These are phyloP conservation scores for Drosophila willistoni DNA, from an alignment of 1,140 invertebrate species.

Conservation along the genomic window DNA sequence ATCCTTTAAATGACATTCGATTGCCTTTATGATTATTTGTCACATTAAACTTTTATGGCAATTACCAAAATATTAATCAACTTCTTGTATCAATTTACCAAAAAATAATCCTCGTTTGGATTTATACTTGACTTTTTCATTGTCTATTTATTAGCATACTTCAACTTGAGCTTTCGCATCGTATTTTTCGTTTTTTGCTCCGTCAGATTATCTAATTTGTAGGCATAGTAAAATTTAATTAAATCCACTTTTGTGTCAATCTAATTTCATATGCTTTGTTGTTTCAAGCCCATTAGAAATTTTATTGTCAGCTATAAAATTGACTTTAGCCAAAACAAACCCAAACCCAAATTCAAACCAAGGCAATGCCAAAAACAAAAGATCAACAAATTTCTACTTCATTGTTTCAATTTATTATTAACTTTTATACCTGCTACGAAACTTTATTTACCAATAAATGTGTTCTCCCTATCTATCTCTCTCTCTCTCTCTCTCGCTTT, in stretches of 20 bases:
- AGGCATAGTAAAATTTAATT: slow-evolving; percentile 59
- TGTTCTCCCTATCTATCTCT: background rate
- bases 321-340: slow-evolving; percentile 44
- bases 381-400: slow-evolving; percentile 66
- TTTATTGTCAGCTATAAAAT: slow-evolving; percentile 69
- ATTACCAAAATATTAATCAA: no score
- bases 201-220: slow-evolving; percentile 4
- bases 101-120: background rate
- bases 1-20: background rate
- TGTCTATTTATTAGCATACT: background rate
- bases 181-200: background rate
- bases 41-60: no score
- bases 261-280: slow-evolving; percentile 57
- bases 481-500: background rate
- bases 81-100: background rate
- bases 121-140: slow-evolving; percentile 3
- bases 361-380: slow-evolving; percentile 28
- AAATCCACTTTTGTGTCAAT: slow-evolving; percentile 53
- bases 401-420: slow-evolving; percentile 81
- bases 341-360: background rate
- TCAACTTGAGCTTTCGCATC: background rate
- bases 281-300: slow-evolving; percentile 58
- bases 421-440: slow-evolving; percentile 65
- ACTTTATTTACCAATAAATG: slow-evolving; percentile 80
- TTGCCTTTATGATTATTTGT: no score